These are phyloP conservation scores for Euleptes europaea DNA, from an alignment of 2,113 vertebrate species.

Conservation along the genomic window DNA sequence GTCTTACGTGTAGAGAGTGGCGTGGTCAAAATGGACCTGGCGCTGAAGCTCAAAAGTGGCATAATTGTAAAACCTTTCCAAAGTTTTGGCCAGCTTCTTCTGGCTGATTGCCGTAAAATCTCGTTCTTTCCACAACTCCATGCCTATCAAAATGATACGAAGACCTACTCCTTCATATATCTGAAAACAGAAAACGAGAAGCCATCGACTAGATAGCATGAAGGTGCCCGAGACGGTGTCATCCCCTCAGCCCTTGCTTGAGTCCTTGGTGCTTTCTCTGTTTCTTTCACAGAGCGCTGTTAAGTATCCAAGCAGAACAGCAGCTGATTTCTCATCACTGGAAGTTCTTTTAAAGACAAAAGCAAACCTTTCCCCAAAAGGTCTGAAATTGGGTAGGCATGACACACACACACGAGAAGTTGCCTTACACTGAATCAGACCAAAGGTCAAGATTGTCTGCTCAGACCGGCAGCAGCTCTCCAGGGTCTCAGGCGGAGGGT, in stretches of 20 bases:
- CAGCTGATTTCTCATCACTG: neutral
- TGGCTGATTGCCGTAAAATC: neutral
- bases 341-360: neutral
- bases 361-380: neutral
- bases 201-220: neutral
- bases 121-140: neutral
- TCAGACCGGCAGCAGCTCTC: too few species aligned
- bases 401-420: too few species aligned
- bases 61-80: neutral
- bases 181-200: neutral
- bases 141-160: neutral
- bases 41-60: neutral
- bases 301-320: neutral
- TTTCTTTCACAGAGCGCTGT: neutral
- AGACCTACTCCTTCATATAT: neutral
- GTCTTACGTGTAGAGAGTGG: neutral
- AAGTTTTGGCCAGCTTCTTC: accelerated
- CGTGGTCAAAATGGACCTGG: neutral
- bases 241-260: neutral
- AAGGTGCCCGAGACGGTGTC: neutral
- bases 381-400: neutral
- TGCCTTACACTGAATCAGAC: too few species aligned
- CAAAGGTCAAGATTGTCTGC: too few species aligned
- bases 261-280: neutral
- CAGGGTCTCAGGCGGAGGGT: too few species aligned